Evolutionary conservation across 2,888 invertebrate species (phyloP), one percentile per base, ranked within the genome.

Genomic region (Monochamus alternatus): DNA sequence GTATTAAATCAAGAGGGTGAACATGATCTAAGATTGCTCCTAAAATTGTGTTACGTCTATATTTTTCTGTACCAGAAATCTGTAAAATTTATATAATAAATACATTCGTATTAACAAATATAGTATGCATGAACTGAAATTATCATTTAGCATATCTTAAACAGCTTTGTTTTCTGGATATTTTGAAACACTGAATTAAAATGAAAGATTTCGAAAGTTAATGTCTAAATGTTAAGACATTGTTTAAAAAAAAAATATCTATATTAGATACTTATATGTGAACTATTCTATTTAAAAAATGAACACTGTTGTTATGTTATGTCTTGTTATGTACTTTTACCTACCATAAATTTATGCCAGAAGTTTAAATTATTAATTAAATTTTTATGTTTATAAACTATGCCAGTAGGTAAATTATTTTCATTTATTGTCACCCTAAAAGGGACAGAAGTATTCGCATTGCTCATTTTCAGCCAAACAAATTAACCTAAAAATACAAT

Each of bases 1-100:
- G 91, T 73, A 91, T 89, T 32, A 91, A 85, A 81, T 91, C 90
- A 1, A 88, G 83, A 0, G 91, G 91, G 72, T 89, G 87, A 1
- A 90, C 87, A 14, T 89, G 86, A 43, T 87, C 87, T 62, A 91
- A 81, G 74, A 91, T 88, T 7, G 88, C 86, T 81, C 88, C 88
- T 32, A 91, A 81, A 14, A 90, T 67, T 63, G 80, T 74, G 70
- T 85, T 79, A 66, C 85, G 78, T n/a, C 74, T 84, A 60, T 87
- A 86, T 8, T 83, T 82, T 5, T 82, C 86, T 10, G 89, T 88
- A 80, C 80, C 80, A 59, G 60, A 72, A 30, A 84, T 74, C 84
- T 84, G 10, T 38, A 67, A 77, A 76, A 63, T 64, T 14, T 47
- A 22, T 52, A 4, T 10, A 47, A 47, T 47, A 52, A 9, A 52